These are phyloP conservation scores for Ormyrus labotus DNA, from an alignment of 2,888 invertebrate genomes.

Conservation along the genomic window DNA sequence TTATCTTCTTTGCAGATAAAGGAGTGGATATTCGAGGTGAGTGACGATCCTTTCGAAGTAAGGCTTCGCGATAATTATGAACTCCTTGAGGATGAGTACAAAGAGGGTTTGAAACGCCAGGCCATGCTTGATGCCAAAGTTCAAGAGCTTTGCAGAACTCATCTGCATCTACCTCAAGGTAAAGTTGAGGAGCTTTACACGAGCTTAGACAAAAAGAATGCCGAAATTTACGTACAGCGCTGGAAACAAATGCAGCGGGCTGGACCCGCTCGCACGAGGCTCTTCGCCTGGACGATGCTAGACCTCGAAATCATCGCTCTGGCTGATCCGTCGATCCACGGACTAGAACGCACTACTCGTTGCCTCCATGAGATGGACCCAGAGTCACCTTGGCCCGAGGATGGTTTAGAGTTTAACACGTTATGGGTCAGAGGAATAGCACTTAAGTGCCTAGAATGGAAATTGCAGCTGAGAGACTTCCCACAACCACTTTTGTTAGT, in stretches of 20 bases:
- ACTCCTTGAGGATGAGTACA: conserved; percentile 94
- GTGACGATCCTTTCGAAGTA: conserved; percentile 99
- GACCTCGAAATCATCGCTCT: conserved; percentile 85
- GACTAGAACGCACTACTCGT: conserved; percentile 84
- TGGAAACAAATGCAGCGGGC: conserved; percentile 85
- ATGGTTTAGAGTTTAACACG: conserved; percentile 90
- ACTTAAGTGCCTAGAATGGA: conserved; percentile 90
- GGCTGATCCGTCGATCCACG: conserved; percentile 92
- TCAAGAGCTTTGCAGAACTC: conserved; percentile 87
- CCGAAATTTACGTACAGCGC: conserved; percentile 96
- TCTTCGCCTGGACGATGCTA: conserved; percentile 92
- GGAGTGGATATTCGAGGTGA: conserved; percentile 92
- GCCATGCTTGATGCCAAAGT: conserved; percentile 93
- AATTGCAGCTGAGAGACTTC: conserved; percentile 93
- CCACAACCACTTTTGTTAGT: conserved; percentile 94
- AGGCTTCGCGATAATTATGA: conserved; percentile 97
- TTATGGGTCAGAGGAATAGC: conserved; percentile 95
- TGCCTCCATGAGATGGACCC: conserved; percentile 89
- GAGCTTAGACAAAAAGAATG: conserved; percentile 91
- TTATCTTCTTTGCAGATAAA: conserved; percentile 80
- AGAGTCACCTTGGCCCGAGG: conserved; percentile 95
- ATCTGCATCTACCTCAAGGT: conserved; percentile 88
- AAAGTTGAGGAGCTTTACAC: conserved; percentile 93
- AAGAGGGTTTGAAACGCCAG: conserved; percentile 92
- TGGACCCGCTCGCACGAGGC: conserved; percentile 81